Evolutionary conservation across 2,797 vertebrate genomes (phyloP).

Genomic region (Eulemur coronatus): DNA sequence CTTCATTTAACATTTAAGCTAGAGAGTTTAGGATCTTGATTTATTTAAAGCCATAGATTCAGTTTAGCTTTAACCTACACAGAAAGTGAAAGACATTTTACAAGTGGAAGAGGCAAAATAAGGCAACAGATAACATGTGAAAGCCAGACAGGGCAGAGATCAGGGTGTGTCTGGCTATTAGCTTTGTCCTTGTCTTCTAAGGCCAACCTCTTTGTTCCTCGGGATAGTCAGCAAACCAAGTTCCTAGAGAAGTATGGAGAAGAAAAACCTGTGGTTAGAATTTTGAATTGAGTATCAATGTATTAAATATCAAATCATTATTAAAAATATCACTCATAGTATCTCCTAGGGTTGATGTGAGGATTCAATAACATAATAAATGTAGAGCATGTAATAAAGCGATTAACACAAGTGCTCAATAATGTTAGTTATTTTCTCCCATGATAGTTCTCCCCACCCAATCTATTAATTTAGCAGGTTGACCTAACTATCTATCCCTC

Average conservation of each 20-base stretch:
- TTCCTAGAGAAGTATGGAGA: slow-evolving; percentile 49
- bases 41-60: slow-evolving; percentile 73
- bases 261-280: slow-evolving; percentile 33
- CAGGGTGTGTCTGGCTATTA: slow-evolving; percentile 71
- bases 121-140: slow-evolving; percentile 60
- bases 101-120: slow-evolving; percentile 51
- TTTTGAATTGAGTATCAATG: not conserved
- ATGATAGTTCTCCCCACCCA: not conserved
- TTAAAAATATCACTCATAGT: not conserved
- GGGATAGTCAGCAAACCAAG: slow-evolving; percentile 11
- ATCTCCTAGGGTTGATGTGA: not conserved
- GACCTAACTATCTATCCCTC: not conserved
- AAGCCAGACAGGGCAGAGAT: slow-evolving; percentile 63
- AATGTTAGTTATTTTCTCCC: not conserved
- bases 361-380: not conserved
- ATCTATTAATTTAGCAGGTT: not conserved
- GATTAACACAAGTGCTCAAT: not conserved
- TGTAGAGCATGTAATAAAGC: not conserved
- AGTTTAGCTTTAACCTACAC: slow-evolving; percentile 64
- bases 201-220: slow-evolving; percentile 62
- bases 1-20: slow-evolving; percentile 64
- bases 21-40: slow-evolving; percentile 64
- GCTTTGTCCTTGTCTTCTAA: slow-evolving; percentile 68
- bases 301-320: not conserved
- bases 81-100: slow-evolving; percentile 68